Conservation (phyloP, 1,140 invertebrate genomes). For the Drosophila ercepeae region DNA sequence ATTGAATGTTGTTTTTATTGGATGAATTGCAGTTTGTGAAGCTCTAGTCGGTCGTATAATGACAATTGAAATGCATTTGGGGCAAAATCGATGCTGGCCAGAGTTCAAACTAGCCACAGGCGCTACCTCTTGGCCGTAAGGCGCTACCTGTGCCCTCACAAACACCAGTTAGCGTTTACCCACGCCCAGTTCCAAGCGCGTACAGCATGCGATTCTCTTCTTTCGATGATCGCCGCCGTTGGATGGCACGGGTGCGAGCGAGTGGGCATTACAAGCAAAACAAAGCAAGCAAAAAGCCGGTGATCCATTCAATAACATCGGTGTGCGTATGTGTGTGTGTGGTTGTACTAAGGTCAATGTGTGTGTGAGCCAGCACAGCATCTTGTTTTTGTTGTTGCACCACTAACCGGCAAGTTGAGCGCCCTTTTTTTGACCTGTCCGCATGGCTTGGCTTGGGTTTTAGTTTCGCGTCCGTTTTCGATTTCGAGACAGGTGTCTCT, state of each 20-base stretch:
- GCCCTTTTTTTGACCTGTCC: slow-evolving; percentile 75
- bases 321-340: slow-evolving; percentile 7
- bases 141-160: slow-evolving; percentile 44
- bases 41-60: slow-evolving; percentile 19
- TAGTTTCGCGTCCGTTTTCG: slow-evolving; percentile 21
- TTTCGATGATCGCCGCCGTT: slow-evolving; percentile 30
- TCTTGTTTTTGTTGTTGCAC: slow-evolving; percentile 40
- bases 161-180: slow-evolving; percentile 11
- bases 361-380: slow-evolving; percentile 64
- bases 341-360: slow-evolving; percentile 24
- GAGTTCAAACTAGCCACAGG: slow-evolving; percentile 12
- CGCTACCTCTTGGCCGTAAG: neutral
- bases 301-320: slow-evolving; percentile 65
- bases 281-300: slow-evolving; percentile 77
- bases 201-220: slow-evolving; percentile 44
- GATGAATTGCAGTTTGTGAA: slow-evolving; percentile 25
- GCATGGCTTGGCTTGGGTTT: slow-evolving; percentile 65
- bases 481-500: slow-evolving; percentile 52
- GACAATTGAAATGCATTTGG: slow-evolving; percentile 52
- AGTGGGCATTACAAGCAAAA: slow-evolving; percentile 66
- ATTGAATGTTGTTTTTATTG: slow-evolving; percentile 57
- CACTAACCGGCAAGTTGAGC: slow-evolving; percentile 67
- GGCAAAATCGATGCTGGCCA: slow-evolving; percentile 43
- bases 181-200: slow-evolving; percentile 42
- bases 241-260: slow-evolving; percentile 53